Base-by-base conservation (phyloP, 2,888 invertebrate species). In the Alloscopus bannaensis region DNA sequence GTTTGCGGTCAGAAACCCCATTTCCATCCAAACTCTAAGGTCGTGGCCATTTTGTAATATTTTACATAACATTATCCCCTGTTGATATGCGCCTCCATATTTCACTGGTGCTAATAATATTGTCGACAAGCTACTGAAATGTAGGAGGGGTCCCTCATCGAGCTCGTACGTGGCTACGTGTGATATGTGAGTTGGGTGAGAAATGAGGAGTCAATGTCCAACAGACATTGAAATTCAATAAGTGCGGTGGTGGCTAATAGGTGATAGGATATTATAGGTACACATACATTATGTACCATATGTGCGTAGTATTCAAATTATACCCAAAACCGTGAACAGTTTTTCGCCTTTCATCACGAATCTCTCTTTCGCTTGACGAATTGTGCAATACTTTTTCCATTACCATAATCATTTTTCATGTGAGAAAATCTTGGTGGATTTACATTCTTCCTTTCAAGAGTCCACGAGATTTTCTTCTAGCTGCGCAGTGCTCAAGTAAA, bases 211-310 rank as follows among this genome's bases (percentile, higher is more conserved):
- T 70, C 70, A 70, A 70, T 60, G 70, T 70, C 70, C 70, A 70
- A n/a, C 47, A 59, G 45, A 31, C 70, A 70, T 70, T 70, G 70
- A 70, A 70, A 70, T 70, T 70, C 70, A 70, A 69, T 69, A 50
- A n/a, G n/a, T n/a, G n/a, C n/a, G n/a, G n/a, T n/a, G n/a, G n/a
- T n/a, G n/a, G n/a, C n/a, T n/a, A n/a, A n/a, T n/a, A n/a, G n/a
- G n/a, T n/a, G n/a, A n/a, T n/a, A n/a, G n/a, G n/a, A n/a, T n/a
- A n/a, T n/a, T n/a, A n/a, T n/a, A n/a, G n/a, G n/a, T n/a, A n/a
- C n/a, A n/a, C n/a, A n/a, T n/a, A n/a, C n/a, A n/a, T n/a, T n/a
- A n/a, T n/a, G n/a, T n/a, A n/a, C n/a, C n/a, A n/a, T n/a, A n/a
- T n/a, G n/a, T n/a, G n/a, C n/a, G n/a, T n/a, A n/a, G n/a, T n/a